Base-by-base conservation (phyloP, 37 sponge, comb jelly and placozoan species). In the Amphimedon queenslandica region DNA sequence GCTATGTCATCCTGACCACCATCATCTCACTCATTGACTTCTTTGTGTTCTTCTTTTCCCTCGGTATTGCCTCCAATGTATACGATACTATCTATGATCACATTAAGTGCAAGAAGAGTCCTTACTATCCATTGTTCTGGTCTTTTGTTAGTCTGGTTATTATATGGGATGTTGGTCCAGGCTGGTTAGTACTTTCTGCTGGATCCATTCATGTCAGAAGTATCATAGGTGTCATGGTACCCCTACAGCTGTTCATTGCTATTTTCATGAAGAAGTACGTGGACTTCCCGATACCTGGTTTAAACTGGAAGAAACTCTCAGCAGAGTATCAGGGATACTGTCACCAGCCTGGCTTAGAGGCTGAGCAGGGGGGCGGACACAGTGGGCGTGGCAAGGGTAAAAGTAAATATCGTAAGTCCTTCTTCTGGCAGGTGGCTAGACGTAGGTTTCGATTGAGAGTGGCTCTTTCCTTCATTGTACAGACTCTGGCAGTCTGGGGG, bases 51-150 rank as follows among this genome's bases (percentile, higher is more conserved):
- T 71, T 84, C 35, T 39, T 84, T 4, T 57, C 78, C 4, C 10
- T 70, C 3, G 57, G 73, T 6, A 71, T 63, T 37, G 36, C 73
- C 10, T 16, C 53, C 1, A 63, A 42, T 60, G 30, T 71, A 28
- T 84, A 84, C 37, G 66, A 71, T 41, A 30, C n/a, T 29, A 25
- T 77, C 39, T 84, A 64, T 58, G 27, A 73, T 5, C 70, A 66
- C 20, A 40, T 77, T 25, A 39, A 66, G n/a, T 10, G 34, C 42
- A 84, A 72, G 42, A 70, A 38, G 28, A 65, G 72, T 55, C 84
- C 84, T 38, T 70, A 64, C 18, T 84, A 84, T 39, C 71, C 84
- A 13, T 4, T 84, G 11, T 84, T 77, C 51, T 84, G 84, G 78
- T 70, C 56, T 18, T 13, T 66, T 37, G 73, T 77, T 1, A 10